phyloP scores from a whole-genome alignment of 2,113 vertebrate genomes.

The Hippocampus guttulatus region DNA sequence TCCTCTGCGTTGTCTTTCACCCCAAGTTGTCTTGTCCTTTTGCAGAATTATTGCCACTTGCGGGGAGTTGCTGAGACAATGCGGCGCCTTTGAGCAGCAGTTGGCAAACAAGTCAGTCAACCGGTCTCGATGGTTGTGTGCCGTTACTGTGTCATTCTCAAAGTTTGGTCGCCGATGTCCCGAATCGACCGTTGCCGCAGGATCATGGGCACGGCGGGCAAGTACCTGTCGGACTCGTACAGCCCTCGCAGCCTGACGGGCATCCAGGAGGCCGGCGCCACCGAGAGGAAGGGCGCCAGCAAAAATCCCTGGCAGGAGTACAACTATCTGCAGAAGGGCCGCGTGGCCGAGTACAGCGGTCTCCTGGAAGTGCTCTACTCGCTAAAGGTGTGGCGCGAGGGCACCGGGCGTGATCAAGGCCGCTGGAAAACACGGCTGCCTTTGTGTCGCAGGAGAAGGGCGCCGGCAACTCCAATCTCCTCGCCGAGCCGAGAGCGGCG shows the following conservation, averaged over 20 bases:
- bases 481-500: constrained; percentile 71
- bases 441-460: constrained; percentile 83
- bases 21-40: background rate
- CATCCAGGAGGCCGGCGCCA: constrained; percentile 79
- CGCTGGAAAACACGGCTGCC: background rate
- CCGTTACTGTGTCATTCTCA: background rate
- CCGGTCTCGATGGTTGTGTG: background rate
- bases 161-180: too few species aligned
- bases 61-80: constrained; percentile 71
- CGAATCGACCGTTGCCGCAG: constrained; percentile 54
- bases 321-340: constrained; percentile 89
- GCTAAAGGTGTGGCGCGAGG: constrained; percentile 78
- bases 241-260: constrained; percentile 88
- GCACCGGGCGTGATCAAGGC: too few species aligned
- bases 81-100: constrained; percentile 74
- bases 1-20: background rate
- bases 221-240: constrained; percentile 88
- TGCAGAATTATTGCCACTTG: constrained; percentile 73
- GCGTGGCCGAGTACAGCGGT: constrained; percentile 78
- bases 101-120: constrained; percentile 67
- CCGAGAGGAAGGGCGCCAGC: constrained; percentile 77
- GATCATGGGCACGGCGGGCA: constrained; percentile 86
- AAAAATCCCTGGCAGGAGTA: constrained; percentile 97
- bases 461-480: constrained; percentile 80
- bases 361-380: constrained; percentile 92